Conservation (phyloP, 1,140 invertebrate species). For the Caligus rogercresseyi region DNA sequence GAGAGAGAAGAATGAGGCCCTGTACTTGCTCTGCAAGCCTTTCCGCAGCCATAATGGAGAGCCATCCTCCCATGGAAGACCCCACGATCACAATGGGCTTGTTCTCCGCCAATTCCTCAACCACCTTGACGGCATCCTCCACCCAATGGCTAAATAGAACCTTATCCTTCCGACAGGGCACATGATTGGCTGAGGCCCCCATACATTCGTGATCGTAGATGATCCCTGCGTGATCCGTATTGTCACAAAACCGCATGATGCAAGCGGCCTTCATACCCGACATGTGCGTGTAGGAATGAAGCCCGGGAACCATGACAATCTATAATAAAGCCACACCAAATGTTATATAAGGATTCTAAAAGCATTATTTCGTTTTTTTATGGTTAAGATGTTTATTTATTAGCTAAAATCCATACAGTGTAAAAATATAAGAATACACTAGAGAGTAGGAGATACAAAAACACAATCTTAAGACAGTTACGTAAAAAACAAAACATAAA, state of each 20-base stretch:
- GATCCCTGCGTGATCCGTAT: constrained; percentile 1
- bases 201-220: constrained; percentile 19
- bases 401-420: too few species aligned
- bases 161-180: neutral
- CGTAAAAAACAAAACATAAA: too few species aligned
- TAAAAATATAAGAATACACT: too few species aligned
- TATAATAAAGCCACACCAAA: too few species aligned
- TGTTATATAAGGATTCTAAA: too few species aligned
- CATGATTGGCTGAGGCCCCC: neutral
- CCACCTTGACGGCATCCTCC: constrained; percentile 5
- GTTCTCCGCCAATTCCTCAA: constrained; percentile 10
- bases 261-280: constrained; percentile 6
- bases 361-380: too few species aligned
- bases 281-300: constrained; percentile 19
- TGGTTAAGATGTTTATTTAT: too few species aligned
- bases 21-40: constrained; percentile 6
- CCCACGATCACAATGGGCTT: constrained; percentile 12
- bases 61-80: constrained; percentile 17
- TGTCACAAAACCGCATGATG: constrained; percentile 15
- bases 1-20: constrained; percentile 10
- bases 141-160: constrained; percentile 19
- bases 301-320: constrained; percentile 15
- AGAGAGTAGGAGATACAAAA: too few species aligned
- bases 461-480: too few species aligned
- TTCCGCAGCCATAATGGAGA: neutral